Base-by-base conservation (phyloP, 2,888 invertebrate genomes). In the Tortricodes alternella region DNA sequence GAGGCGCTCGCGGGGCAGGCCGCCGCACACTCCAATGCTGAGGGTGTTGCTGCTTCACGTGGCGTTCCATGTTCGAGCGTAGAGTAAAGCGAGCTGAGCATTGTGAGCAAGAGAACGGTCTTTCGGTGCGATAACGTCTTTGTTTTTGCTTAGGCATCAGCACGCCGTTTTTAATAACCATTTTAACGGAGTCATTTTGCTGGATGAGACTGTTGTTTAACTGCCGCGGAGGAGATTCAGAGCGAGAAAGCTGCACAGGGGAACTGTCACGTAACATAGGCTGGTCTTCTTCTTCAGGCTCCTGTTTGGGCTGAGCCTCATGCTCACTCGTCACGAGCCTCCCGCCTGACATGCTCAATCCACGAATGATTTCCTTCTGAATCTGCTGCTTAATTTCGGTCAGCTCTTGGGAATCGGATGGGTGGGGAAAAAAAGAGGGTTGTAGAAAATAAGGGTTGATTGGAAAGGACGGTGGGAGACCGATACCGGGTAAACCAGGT, bases 21-120 rank as follows among this genome's bases (percentile, higher is more conserved):
- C 96, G 94, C 34, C 96, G 90, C 62, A 96, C 95, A 49, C 95
- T 95, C 95, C 97, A 97, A 73, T 93, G 95, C 61, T 96, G 96
- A 0, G 97, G 97, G 87, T 98, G 98, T 68, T 98, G 97, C 69
- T 97, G 97, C 75, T 98, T 98, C 2, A 98, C 96, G 69, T 98
- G 98, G 0, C 97, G 92, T 79, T 98, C 98, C 97, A 98, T 98
- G 70, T 98, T 98, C 7, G 97, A 97, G n/a, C 97, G 92, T 8
- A 98, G 86, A 0, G 98, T 98, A 73, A 98, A 98, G 49, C 96
- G 92, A 0, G 97, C 97, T 0, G 96, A 95, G 80, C 98, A 98
- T 73, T 97, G 96, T 56, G 96, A 96, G 78, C 98, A 98, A 0
- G 95, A 95, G 80, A 97, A 98, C 0, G 97, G 97, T 19, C 97